Base-by-base conservation (phyloP, 2,113 vertebrate genomes). In the Sarotherodon lohbergeri region DNA sequence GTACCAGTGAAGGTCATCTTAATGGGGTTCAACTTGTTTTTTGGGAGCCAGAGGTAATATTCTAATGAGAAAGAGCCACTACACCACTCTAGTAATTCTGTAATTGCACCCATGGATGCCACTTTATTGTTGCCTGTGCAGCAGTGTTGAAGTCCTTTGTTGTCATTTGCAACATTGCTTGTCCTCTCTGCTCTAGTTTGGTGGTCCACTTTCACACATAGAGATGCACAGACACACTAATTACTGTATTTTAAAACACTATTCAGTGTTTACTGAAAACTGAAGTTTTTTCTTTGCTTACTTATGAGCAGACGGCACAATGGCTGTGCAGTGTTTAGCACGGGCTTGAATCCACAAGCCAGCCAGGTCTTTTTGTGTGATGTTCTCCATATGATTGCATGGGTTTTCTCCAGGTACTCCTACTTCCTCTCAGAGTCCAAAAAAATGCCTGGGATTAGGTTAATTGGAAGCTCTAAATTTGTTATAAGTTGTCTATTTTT, bases 1-100 rank as follows among this genome's bases (percentile, higher is more conserved):
- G 89, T 88, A 90, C 78, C 92, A 94, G 94, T 95, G 96, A 96
- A 96, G 96, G 95, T 97, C 96, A 96, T 95, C 95, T 88, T 96
- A 95, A 96, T 96, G 93, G 94, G 92, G 92, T 95, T 96, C 91
- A 95, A 96, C 94, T 93, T 91, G 93, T 91, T 89, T 89, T 93
- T 91, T 90, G 90, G 87, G 88, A 94, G 92, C 94, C 94, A 95
- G 94, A 93, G 94, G 94, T 94, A 95, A 95, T 94, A 95, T 96
- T 94, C 93, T 96, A 97, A 97, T 97, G 96, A 96, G 95, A 94
- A 91, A 93, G 89, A 90, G 87, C 90, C 90, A 80, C 88, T 90
- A 88, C 82, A 94, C 87, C 91, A 90, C 81, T 93, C 71, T 14
- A 86, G 87, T 93, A 87, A 95, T 94, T 94, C 84, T 86, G 88